A percentile compares a stretch with the other conserved stretches of the same genome.
Evolutionary conservation across 2,888 invertebrate species (phyloP).

Genomic region (Coecobrya sp.): DNA sequence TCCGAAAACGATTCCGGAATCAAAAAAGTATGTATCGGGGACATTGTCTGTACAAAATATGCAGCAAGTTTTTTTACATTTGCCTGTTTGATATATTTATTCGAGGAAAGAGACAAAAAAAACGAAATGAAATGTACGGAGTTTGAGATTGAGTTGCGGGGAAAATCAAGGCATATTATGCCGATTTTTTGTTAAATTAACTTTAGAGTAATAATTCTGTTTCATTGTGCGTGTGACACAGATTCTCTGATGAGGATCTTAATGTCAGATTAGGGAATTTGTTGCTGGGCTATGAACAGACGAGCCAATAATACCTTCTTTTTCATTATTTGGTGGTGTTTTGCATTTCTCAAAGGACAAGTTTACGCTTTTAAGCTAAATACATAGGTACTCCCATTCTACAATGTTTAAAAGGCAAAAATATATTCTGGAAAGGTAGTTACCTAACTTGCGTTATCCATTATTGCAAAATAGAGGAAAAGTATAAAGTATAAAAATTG

Average conservation of each 20-base stretch:
- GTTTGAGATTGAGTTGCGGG: too few species aligned
- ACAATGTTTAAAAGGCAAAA: neutral
- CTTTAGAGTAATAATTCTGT: conserved; percentile 47
- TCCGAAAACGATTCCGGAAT: neutral
- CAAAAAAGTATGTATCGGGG: neutral
- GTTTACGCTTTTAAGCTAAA: conserved; percentile 29
- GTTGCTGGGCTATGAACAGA: neutral
- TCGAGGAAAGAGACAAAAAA: neutral
- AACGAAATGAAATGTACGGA: neutral
- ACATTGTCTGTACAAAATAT: neutral
- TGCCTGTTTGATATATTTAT: too few species aligned
- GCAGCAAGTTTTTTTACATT: neutral
- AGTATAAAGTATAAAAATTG: too few species aligned
- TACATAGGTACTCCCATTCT: neutral
- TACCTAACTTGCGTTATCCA: too few species aligned
- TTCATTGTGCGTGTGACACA: conserved; percentile 63
- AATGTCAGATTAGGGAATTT: conserved; percentile 74
- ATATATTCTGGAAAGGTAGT: neutral
- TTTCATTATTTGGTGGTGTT: neutral
- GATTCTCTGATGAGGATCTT: conserved; percentile 75
- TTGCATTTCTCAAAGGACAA: conserved; percentile 33
- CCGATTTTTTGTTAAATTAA: neutral
- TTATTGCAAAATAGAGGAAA: too few species aligned
- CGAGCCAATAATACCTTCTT: too few species aligned
- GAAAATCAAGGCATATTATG: neutral